These are phyloP conservation scores for Ammodytes marinus DNA, from an alignment of 2,113 vertebrate species.

Conservation along the genomic window DNA sequence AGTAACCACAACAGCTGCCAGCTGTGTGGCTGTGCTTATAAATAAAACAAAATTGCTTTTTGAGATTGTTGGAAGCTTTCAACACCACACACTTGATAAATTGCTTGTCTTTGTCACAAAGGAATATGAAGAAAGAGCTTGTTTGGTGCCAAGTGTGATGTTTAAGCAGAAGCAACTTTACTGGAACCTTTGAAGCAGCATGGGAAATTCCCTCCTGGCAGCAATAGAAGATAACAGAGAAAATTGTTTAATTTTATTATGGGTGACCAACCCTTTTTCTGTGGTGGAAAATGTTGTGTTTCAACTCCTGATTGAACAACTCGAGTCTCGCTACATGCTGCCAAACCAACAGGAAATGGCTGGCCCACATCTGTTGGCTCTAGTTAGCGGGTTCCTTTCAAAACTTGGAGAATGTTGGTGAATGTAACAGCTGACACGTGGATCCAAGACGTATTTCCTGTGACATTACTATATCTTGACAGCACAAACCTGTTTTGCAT, in stretches of 20 bases:
- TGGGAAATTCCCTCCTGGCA: not conserved
- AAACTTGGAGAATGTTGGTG: not conserved
- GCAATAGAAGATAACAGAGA: constrained; percentile 10
- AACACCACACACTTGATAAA: not conserved
- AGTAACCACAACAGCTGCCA: not conserved
- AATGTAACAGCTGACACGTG: constrained; percentile 8
- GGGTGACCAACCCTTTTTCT: not conserved
- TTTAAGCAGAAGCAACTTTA: not conserved
- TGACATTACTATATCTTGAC: not conserved
- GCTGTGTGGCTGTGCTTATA: not conserved
- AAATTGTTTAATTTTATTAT: constrained; percentile 2
- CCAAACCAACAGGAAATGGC: constrained; percentile 7
- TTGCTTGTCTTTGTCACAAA: not conserved
- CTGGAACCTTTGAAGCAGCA: not conserved
- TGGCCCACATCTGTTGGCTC: constrained; percentile 12
- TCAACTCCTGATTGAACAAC: constrained; percentile 26
- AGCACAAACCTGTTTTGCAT: not conserved
- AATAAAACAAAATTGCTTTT: not conserved
- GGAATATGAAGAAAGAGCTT: not conserved
- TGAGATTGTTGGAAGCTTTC: not conserved
- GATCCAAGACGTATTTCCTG: not conserved
- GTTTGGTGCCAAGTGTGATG: not conserved
- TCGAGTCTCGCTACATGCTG: not conserved
- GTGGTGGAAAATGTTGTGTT: constrained; percentile 14
- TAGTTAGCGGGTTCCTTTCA: constrained; percentile 4